A percentile compares a stretch with the other conserved stretches of the same genome.
These are phyloP conservation scores for Plusia festucae DNA, from an alignment of 2,888 invertebrate genomes.

Conservation along the genomic window DNA sequence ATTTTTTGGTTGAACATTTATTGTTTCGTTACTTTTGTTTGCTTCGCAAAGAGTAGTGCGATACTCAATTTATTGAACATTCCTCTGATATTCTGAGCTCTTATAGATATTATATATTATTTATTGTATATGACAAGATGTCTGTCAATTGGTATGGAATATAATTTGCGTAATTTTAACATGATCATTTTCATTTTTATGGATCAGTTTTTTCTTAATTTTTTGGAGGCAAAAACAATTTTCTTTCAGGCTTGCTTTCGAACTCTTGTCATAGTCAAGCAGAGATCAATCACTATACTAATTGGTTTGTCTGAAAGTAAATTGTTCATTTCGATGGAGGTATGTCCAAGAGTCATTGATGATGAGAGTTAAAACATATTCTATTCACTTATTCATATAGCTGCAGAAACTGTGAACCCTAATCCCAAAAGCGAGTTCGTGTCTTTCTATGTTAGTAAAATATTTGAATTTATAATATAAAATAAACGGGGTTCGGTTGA, in stretches of 20 bases:
- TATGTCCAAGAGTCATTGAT: too few species aligned
- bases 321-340: background rate
- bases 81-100: too few species aligned
- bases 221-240: background rate
- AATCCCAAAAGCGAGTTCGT: background rate
- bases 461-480: conserved; percentile 3
- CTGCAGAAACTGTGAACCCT: background rate
- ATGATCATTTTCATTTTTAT: too few species aligned
- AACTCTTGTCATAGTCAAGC: too few species aligned
- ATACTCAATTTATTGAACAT: background rate
- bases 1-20: conserved; percentile 30
- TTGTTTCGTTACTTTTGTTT: conserved; percentile 16
- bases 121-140: too few species aligned
- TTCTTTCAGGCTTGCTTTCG: background rate
- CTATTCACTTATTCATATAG: background rate
- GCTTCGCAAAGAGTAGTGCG: background rate
- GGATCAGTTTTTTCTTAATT: background rate
- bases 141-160: too few species aligned
- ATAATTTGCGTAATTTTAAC: too few species aligned
- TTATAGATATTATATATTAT: too few species aligned
- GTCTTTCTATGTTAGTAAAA: background rate
- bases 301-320: background rate
- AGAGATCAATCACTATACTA: background rate
- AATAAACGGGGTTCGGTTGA: background rate
- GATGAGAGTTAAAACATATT: too few species aligned